A percentile compares a stretch with the other conserved stretches of the same genome.
phyloP scores from a whole-genome alignment of 2,888 invertebrate species.

The Cenopis cana region DNA sequence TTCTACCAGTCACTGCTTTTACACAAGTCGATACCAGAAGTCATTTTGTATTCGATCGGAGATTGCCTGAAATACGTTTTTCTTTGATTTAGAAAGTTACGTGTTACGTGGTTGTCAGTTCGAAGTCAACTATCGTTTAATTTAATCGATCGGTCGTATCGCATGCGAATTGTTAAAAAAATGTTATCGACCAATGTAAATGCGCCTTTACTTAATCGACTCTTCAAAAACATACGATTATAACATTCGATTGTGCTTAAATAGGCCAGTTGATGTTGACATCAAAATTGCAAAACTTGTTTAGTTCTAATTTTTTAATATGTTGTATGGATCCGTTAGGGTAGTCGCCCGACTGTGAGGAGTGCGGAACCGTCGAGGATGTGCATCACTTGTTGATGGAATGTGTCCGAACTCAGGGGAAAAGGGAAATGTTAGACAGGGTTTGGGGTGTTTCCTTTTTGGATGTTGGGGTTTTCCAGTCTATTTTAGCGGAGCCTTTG shows the following conservation, averaged over 20 bases:
- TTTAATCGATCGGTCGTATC: not conserved
- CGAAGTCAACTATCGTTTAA: not conserved
- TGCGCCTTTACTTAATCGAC: not conserved
- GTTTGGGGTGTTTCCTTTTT: no score
- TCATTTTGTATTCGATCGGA: not conserved
- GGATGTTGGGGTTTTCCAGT: no score
- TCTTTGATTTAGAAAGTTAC: not conserved
- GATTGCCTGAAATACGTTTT: not conserved
- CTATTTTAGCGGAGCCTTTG: no score
- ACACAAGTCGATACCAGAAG: not conserved
- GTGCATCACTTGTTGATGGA: no score
- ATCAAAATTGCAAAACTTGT: no score
- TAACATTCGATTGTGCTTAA: not conserved
- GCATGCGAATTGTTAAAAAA: not conserved
- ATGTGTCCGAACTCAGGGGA: no score
- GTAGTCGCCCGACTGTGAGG: no score
- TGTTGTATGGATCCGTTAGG: no score
- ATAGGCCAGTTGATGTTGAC: no score
- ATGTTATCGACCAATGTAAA: slow-evolving; percentile 11
- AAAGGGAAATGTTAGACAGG: no score
- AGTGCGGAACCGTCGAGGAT: no score
- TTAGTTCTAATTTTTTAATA: no score
- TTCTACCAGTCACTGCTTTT: not conserved
- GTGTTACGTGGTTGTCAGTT: not conserved
- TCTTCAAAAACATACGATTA: not conserved